These are phyloP conservation scores for Dufourea novaeangliae DNA, from an alignment of 1,140 invertebrate species.

Conservation along the genomic window DNA sequence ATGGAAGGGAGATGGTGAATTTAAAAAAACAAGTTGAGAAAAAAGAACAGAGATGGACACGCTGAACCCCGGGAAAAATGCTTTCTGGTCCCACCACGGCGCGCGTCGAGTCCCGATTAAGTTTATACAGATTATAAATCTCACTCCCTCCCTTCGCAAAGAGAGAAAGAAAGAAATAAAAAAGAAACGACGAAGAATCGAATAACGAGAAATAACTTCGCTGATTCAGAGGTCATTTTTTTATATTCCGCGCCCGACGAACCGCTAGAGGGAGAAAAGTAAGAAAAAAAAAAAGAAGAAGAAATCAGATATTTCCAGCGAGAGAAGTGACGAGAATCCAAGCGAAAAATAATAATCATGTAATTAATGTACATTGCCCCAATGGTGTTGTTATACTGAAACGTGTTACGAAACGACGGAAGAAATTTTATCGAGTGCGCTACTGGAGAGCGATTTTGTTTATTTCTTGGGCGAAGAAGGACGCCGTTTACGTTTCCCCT, in stretches of 20 bases:
- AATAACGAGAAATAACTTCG: not conserved
- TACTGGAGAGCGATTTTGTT: constrained; percentile 74
- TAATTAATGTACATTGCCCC: constrained; percentile 76
- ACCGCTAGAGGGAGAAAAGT: constrained; percentile 6
- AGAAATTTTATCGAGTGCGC: constrained; percentile 76
- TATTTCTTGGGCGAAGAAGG: constrained; percentile 63
- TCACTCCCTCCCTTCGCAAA: constrained; percentile 61
- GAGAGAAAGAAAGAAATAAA: not conserved
- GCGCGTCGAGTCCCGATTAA: constrained; percentile 75
- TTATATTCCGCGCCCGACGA: constrained; percentile 37
- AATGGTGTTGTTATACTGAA: constrained; percentile 67
- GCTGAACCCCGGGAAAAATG: not conserved
- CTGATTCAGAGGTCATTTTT: constrained; percentile 45
- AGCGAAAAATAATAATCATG: constrained; percentile 52
- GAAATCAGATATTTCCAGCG: constrained; percentile 37
- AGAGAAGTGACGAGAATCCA: constrained; percentile 58
- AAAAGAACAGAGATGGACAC: not conserved
- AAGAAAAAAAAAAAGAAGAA: not conserved
- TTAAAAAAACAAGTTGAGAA: not conserved
- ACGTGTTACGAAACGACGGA: constrained; percentile 64
- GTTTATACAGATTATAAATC: constrained; percentile 77
- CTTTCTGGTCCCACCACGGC: constrained; percentile 56
- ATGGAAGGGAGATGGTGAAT: not conserved
- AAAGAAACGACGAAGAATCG: not conserved
- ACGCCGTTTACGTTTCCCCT: constrained; percentile 25